These are phyloP conservation scores for Drosophila elegans DNA, from an alignment of 1,140 invertebrate species.

Conservation along the genomic window DNA sequence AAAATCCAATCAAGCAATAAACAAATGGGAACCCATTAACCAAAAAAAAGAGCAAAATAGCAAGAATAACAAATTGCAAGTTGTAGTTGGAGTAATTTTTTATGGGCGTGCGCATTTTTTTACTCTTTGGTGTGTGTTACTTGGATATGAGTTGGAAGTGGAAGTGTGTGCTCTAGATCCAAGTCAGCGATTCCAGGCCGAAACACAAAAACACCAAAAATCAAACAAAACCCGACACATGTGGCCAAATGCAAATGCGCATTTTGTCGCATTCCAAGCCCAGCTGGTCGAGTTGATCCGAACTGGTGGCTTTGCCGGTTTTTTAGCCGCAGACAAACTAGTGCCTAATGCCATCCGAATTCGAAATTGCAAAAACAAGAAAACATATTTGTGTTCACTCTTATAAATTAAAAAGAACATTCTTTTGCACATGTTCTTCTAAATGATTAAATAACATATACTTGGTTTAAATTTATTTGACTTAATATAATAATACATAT, in stretches of 20 bases:
- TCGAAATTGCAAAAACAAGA: constrained; percentile 32
- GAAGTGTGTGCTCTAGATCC: constrained; percentile 31
- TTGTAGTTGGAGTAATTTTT: constrained; percentile 41
- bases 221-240: constrained; percentile 42
- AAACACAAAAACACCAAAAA: constrained; percentile 7
- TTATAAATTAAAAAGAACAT: no score
- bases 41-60: constrained; percentile 28
- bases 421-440: no score
- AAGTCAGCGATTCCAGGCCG: constrained; percentile 19
- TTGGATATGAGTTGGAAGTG: constrained; percentile 7
- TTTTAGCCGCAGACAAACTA: constrained; percentile 35
- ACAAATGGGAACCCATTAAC: constrained; percentile 48
- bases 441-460: no score
- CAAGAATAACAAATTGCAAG: constrained; percentile 45
- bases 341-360: constrained; percentile 28
- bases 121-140: constrained; percentile 16
- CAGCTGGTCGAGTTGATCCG: constrained; percentile 32
- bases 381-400: background rate
- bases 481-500: no score
- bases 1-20: constrained; percentile 47
- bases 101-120: constrained; percentile 37
- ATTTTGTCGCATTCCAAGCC: constrained; percentile 55
- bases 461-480: no score
- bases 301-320: constrained; percentile 24
- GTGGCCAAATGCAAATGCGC: constrained; percentile 54